Conservation (phyloP, 2,113 vertebrate genomes). For the Sinosuthora webbiana region DNA sequence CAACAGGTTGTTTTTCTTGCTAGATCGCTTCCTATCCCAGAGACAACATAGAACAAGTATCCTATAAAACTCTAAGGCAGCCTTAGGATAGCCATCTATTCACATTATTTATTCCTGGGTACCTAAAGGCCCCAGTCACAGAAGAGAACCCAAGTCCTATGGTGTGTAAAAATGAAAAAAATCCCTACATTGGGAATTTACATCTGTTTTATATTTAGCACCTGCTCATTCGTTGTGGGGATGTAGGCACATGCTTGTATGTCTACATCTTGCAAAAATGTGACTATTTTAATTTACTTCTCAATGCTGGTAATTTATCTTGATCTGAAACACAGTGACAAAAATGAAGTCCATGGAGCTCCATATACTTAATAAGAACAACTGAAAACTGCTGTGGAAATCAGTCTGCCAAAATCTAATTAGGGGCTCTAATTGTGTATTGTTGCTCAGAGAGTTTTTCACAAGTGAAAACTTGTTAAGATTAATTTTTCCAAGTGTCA, state of each 20-base stretch:
- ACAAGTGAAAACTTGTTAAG: not conserved
- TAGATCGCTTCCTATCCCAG: not conserved
- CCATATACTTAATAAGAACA: not conserved
- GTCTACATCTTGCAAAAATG: not conserved
- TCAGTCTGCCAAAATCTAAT: not conserved
- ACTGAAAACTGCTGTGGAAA: not conserved
- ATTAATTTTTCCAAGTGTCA: not conserved
- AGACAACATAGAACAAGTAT: not conserved
- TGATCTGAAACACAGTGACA: not conserved
- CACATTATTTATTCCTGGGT: not conserved
- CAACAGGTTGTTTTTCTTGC: not conserved
- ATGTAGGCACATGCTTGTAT: not conserved
- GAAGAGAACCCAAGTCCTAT: not conserved
- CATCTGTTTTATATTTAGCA: not conserved
- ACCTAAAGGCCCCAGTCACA: not conserved
- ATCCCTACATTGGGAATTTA: not conserved
- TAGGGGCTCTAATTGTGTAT: not conserved
- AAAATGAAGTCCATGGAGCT: not conserved
- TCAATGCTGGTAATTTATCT: not conserved
- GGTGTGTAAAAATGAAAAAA: not conserved
- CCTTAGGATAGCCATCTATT: not conserved
- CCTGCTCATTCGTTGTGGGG: not conserved
- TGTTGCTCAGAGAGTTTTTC: not conserved
- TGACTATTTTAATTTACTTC: not conserved
- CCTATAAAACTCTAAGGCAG: not conserved